Percentiles rank a stretch among this genome's conserved stretches.
These are phyloP conservation scores for Entomobrya multifasciata DNA, from an alignment of 2,888 invertebrate species.

Conservation along the genomic window DNA sequence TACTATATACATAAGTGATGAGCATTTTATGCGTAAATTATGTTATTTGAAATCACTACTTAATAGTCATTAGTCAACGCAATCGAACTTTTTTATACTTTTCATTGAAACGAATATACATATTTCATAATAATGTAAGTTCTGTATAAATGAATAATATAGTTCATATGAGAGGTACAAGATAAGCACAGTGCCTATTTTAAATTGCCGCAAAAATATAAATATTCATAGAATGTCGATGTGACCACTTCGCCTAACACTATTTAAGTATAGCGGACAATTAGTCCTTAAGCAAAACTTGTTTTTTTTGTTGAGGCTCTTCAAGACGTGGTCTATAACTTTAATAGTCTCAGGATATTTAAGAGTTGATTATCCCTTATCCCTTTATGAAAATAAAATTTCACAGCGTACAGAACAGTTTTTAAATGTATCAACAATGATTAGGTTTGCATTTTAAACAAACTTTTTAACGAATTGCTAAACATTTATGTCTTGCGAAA, in stretches of 20 bases:
- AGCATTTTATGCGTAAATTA: conserved; percentile 2
- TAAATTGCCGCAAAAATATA: conserved; percentile 24
- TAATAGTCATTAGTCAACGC: conserved; percentile 69
- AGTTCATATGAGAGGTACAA: conserved; percentile 24
- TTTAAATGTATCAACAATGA: not conserved
- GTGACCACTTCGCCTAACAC: conserved; percentile 41
- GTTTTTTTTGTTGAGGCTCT: not conserved
- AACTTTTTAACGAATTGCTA: no score
- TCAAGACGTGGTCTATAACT: not conserved
- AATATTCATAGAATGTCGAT: conserved; percentile 1
- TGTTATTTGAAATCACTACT: conserved; percentile 39
- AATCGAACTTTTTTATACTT: conserved; percentile 70
- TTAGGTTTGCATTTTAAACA: no score
- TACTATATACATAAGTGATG: conserved; percentile 1
- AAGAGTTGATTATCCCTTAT: no score
- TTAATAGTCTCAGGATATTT: not conserved
- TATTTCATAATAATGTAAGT: not conserved
- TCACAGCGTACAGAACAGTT: not conserved
- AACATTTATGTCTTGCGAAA: not conserved
- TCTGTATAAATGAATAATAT: not conserved
- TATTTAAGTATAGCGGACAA: no score
- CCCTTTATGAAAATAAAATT: not conserved
- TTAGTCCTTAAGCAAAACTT: no score
- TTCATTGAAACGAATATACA: conserved; percentile 36
- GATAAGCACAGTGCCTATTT: conserved; percentile 66